These are phyloP conservation scores for Scartelaos histophorus DNA, from an alignment of 2,113 vertebrate species.

Conservation along the genomic window DNA sequence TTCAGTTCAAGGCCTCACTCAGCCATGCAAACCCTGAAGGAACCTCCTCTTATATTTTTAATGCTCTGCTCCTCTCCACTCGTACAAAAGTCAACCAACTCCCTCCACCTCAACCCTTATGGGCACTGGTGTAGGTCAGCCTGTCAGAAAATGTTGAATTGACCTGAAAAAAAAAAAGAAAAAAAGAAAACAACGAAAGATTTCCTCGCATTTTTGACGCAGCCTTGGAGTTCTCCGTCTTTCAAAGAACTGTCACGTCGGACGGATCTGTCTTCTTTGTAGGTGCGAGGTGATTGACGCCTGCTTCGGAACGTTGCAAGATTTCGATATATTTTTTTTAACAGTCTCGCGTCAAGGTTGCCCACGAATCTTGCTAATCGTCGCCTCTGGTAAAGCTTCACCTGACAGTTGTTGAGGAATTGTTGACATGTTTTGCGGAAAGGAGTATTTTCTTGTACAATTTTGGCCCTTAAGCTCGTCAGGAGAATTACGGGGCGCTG, in stretches of 20 bases:
- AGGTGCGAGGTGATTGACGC: constrained; percentile 71
- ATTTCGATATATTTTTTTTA: constrained; percentile 42
- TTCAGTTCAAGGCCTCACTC: constrained; percentile 59
- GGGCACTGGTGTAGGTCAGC: constrained; percentile 41
- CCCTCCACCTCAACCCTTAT: constrained; percentile 11
- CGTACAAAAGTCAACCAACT: constrained; percentile 30
- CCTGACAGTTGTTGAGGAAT: constrained; percentile 69
- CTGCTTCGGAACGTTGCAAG: constrained; percentile 71
- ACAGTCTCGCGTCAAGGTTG: constrained; percentile 69
- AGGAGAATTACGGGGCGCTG: constrained; percentile 64
- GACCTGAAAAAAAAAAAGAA: constrained; percentile 3
- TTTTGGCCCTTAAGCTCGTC: constrained; percentile 69
- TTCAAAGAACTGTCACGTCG: constrained; percentile 44
- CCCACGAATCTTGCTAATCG: constrained; percentile 74
- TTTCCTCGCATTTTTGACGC: constrained; percentile 34
- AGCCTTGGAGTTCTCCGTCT: constrained; percentile 40
- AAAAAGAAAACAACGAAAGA: not conserved
- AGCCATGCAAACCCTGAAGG: constrained; percentile 39
- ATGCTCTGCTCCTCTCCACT: constrained; percentile 16
- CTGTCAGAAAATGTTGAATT: constrained; percentile 43
- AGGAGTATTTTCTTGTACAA: constrained; percentile 55
- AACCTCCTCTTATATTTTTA: constrained; percentile 22
- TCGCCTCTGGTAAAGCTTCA: constrained; percentile 71
- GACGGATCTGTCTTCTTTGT: constrained; percentile 65
- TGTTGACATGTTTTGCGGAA: constrained; percentile 71